These are phyloP conservation scores for Theodoxus fluviatilis DNA, from an alignment of 2,888 invertebrate species.

Conservation along the genomic window DNA sequence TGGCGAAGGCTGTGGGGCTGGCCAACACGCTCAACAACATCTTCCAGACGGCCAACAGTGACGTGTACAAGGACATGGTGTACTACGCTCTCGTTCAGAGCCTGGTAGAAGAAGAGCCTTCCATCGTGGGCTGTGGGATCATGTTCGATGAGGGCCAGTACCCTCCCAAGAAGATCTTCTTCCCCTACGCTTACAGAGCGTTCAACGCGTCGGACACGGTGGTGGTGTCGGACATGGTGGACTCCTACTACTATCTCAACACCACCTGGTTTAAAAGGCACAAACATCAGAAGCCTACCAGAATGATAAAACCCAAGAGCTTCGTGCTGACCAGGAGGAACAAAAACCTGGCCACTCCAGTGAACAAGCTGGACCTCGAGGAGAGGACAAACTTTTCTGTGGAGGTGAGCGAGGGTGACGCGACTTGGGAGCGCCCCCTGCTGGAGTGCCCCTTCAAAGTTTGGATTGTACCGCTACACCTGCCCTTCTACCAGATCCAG, in stretches of 20 bases:
- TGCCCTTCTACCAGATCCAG: conserved; percentile 43
- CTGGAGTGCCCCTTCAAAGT: conserved; percentile 46
- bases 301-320: conserved; percentile 19
- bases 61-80: conserved; percentile 32
- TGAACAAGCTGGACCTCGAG: conserved; percentile 25
- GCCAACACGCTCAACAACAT: conserved; percentile 41
- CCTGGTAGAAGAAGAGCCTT: conserved; percentile 40
- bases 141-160: conserved; percentile 41
- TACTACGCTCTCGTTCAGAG: conserved; percentile 42
- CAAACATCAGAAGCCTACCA: conserved; percentile 22
- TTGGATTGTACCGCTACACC: conserved; percentile 45
- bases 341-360: too few species aligned
- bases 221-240: conserved; percentile 33
- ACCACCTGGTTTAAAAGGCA: conserved; percentile 33
- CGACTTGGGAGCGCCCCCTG: conserved; percentile 45
- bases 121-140: conserved; percentile 47
- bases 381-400: conserved; percentile 30
- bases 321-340: conserved; percentile 30
- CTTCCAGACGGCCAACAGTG: conserved; percentile 33
- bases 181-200: conserved; percentile 43
- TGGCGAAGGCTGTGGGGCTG: conserved; percentile 38
- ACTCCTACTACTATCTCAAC: conserved; percentile 29
- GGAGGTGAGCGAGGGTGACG: conserved; percentile 33
- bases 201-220: conserved; percentile 25
- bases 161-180: conserved; percentile 32